Conservation (phyloP, 2,113 vertebrate genomes). For the Sturnus vulgaris region DNA sequence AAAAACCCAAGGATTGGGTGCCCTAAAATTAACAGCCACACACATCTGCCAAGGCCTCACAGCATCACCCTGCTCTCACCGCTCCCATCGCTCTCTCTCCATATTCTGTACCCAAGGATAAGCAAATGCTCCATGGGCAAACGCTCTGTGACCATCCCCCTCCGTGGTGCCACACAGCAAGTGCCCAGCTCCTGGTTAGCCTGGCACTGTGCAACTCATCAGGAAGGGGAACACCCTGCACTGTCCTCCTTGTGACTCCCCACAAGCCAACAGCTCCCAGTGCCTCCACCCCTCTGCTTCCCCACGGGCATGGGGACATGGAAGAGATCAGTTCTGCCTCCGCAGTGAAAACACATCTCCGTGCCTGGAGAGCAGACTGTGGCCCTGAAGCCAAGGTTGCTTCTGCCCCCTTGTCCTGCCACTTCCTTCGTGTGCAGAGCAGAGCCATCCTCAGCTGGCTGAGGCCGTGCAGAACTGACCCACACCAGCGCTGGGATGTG, state of each 20-base stretch:
- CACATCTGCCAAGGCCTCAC: background rate
- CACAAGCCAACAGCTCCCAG: background rate
- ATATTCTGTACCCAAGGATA: background rate
- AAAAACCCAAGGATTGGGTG: background rate
- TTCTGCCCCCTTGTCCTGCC: background rate
- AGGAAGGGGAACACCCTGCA: background rate
- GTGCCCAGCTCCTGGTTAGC: background rate
- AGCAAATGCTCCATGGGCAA: rapidly evolving
- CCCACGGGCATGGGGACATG: rapidly evolving
- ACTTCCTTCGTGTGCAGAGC: background rate
- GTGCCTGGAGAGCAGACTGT: background rate
- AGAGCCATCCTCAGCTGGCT: background rate
- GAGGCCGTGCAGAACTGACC: background rate
- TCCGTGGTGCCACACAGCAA: rapidly evolving
- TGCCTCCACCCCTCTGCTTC: background rate
- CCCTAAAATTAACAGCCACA: background rate
- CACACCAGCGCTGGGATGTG: rapidly evolving
- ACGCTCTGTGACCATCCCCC: rapidly evolving
- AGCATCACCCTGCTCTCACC: rapidly evolving
- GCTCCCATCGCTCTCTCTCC: rapidly evolving
- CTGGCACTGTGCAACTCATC: rapidly evolving
- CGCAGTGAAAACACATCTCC: background rate
- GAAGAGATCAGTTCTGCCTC: background rate
- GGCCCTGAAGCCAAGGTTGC: background rate
- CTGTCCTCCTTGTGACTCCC: background rate